These are phyloP conservation scores for Sebastes glaucus DNA, from an alignment of 2,797 vertebrate genomes.

Conservation along the genomic window DNA sequence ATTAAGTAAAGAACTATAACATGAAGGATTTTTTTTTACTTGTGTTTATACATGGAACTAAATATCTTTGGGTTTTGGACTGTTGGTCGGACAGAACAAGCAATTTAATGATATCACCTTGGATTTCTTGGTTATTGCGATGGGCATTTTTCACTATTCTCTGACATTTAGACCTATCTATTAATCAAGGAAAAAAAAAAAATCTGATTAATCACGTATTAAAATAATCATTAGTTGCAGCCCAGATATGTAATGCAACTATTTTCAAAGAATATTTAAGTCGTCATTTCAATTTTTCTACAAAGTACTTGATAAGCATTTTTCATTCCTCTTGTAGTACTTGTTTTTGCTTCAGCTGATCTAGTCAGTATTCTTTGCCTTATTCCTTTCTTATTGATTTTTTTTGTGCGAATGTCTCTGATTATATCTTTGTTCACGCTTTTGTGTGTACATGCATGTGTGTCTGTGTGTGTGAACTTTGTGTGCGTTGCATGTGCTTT, in stretches of 20 bases:
- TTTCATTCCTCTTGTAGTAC: slow-evolving; percentile 3
- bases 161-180: not conserved
- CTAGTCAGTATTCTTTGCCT: slow-evolving; percentile 40
- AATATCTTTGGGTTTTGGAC: not conserved
- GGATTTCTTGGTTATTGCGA: not conserved
- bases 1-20: too few relatives aligned
- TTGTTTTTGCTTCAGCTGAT: slow-evolving; percentile 16
- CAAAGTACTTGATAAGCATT: not conserved
- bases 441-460: slow-evolving; percentile 17
- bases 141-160: not conserved
- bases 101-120: not conserved
- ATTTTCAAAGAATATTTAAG: not conserved
- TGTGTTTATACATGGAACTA: rapidly evolving
- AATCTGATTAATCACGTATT: not conserved
- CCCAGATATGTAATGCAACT: not conserved
- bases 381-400: slow-evolving; percentile 48
- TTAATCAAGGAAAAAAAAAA: not conserved
- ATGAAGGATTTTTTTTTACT: too few relatives aligned
- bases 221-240: not conserved
- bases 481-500: slow-evolving; percentile 53
- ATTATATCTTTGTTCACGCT: slow-evolving; percentile 42
- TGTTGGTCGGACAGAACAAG: not conserved
- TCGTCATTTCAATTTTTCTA: not conserved
- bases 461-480: slow-evolving; percentile 50
- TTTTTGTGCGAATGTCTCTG: slow-evolving; percentile 37